Evolutionary conservation across 2,113 vertebrate genomes (phyloP).

Genomic region (Pangasianodon hypophthalmus): DNA sequence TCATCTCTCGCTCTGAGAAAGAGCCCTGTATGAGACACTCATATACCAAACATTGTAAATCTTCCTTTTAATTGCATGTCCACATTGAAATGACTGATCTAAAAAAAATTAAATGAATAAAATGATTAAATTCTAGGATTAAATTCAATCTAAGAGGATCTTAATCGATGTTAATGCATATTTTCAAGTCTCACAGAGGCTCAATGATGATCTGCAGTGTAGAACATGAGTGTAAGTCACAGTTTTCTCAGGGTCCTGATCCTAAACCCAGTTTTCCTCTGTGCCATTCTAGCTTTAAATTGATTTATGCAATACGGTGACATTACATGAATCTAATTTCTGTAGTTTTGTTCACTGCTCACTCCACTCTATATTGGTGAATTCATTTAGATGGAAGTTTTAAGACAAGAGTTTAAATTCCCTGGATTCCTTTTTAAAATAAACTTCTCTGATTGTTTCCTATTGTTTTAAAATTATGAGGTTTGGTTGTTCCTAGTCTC

Average conservation of each 20-base stretch:
- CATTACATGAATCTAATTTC: not conserved
- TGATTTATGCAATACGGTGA: not conserved
- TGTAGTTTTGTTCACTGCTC: not conserved
- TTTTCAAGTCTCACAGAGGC: constrained; percentile 10
- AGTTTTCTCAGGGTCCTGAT: constrained; percentile 47
- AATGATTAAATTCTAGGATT: not conserved
- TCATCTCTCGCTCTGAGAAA: constrained; percentile 11
- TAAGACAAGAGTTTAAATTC: no score
- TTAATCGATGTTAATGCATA: not conserved
- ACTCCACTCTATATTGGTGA: not conserved
- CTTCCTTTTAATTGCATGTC: not conserved
- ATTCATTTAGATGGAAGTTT: not conserved
- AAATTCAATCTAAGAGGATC: not conserved
- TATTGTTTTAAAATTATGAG: not conserved
- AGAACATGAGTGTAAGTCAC: constrained; percentile 46
- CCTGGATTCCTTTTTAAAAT: not conserved
- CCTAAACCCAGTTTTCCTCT: constrained; percentile 35
- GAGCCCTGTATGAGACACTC: constrained; percentile 6
- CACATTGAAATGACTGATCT: constrained; percentile 1
- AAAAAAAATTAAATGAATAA: constrained; percentile 2
- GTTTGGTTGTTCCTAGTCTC: not conserved
- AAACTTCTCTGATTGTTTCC: not conserved
- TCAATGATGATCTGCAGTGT: constrained; percentile 9
- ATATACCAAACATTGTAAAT: constrained; percentile 5
- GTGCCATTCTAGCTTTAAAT: constrained; percentile 36